Evolutionary conservation across 2,113 vertebrate species (phyloP), one percentile per base, ranked within the genome.

Genomic region (Tupaia chinensis): DNA sequence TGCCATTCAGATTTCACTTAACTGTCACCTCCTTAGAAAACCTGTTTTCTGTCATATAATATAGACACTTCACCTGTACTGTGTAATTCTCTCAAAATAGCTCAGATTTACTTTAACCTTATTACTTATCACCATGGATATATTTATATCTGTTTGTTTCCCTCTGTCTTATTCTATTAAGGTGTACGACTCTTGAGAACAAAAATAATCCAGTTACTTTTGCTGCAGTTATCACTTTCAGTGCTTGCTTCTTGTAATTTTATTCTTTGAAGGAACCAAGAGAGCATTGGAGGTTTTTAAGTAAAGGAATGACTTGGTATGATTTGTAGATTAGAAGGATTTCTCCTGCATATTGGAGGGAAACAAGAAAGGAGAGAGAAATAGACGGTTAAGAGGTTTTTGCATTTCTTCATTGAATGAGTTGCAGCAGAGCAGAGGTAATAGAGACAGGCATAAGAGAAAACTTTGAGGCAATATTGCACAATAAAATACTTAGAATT

Each of bases 271-370:
- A 5, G 23, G 56, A 91, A 27, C 16, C 56, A 20, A 65, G 54
- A 65, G 54, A 56, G 13, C 74, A 25, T 29, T 80, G 61, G 63
- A 79, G 3, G 3, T 1, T 54, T 91, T 85, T 91, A 91, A 88
- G 53, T 23, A 72, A 83, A 91, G 29, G 0, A 77, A 8, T 63
- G 7, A 1, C 56, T 61, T 61, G 27, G 2, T 82, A 53, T 74
- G 27, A 69, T 69, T 79, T 89, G 54, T 79, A 13, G 79, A 86
- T 86, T 61, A 60, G 74, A 83, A 84, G 73, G 61, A 65, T 87
- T 92, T 74, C 78, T 94, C 82, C n/a, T 78, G 22, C 1, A 69
- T 86, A 9, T 19, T 63, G n/a, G 16, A 89, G 10, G 22, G 68
- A 69, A 69, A 20, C 14, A 82, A 34, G 2, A 78, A 60, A 29